Evolutionary conservation across 2,113 vertebrate species (phyloP).

Genomic region (Epinephelus fuscoguttatus): DNA sequence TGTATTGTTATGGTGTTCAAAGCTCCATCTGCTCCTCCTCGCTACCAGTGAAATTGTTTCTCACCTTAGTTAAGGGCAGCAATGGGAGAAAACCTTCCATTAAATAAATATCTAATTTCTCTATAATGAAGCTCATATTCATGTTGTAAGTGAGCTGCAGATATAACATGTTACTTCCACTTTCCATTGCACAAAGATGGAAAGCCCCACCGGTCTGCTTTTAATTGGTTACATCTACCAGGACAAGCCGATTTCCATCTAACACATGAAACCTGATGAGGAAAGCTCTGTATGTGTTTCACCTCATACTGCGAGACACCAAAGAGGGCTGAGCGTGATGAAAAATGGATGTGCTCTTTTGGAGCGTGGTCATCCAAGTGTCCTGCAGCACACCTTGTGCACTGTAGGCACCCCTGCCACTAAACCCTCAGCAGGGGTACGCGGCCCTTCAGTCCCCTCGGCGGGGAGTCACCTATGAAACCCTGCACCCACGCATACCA

Average conservation of each 20-base stretch:
- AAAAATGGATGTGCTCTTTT: conserved; percentile 81
- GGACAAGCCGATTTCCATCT: conserved; percentile 48
- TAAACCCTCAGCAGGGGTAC: conserved; percentile 48
- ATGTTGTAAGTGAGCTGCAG: conserved; percentile 3
- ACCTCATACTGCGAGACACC: conserved; percentile 63
- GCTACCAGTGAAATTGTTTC: conserved; percentile 14
- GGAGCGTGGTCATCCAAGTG: conserved; percentile 68
- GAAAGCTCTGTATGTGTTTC: conserved; percentile 56
- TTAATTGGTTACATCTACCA: conserved; percentile 26
- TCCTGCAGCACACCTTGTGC: conserved; percentile 68
- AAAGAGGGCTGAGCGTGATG: conserved; percentile 66
- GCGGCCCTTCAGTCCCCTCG: conserved; percentile 57
- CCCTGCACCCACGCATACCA: conserved; percentile 78
- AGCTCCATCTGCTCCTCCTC: conserved; percentile 49
- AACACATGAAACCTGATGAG: conserved; percentile 58
- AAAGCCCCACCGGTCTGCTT: not conserved
- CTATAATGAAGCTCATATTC: not conserved
- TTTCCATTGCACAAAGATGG: not conserved
- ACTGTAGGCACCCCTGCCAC: conserved; percentile 51
- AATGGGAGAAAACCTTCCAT: not conserved
- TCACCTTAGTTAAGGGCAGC: not conserved
- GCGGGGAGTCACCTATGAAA: conserved; percentile 80
- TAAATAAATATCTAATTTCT: conserved; percentile 16
- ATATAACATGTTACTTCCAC: not conserved
- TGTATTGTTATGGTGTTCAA: conserved; percentile 32